These are phyloP conservation scores for Hassar affinis DNA, from an alignment of 2,113 vertebrate species.

Conservation along the genomic window DNA sequence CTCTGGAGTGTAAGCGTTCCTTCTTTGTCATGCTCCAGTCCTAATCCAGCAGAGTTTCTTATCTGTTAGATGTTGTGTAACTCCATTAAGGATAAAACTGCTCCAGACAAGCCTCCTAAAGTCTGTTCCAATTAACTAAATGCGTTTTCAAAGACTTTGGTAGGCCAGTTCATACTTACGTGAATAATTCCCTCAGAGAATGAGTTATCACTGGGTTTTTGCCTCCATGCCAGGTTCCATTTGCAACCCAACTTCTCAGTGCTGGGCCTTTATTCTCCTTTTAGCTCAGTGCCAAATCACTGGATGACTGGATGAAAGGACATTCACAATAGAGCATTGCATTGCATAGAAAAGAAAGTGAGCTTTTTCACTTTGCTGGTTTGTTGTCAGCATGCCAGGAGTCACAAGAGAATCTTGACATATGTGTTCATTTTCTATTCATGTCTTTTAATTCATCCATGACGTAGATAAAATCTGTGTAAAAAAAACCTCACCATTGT, in stretches of 20 bases:
- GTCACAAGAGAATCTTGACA: conserved; percentile 43
- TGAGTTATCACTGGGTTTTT: conserved; percentile 18
- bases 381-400: conserved; percentile 45
- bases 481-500: conserved; percentile 22
- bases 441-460: conserved; percentile 48
- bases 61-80: conserved; percentile 31
- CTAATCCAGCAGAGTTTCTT: conserved; percentile 16
- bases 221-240: conserved; percentile 28
- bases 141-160: conserved; percentile 52
- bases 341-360: conserved; percentile 9
- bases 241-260: neutral
- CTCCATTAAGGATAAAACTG: conserved; percentile 30
- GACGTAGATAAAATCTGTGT: conserved; percentile 40
- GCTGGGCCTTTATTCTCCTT: conserved; percentile 11
- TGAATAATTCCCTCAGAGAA: conserved; percentile 33
- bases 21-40: neutral
- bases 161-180: conserved; percentile 20
- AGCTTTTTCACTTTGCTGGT: conserved; percentile 17
- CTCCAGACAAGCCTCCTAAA: conserved; percentile 13
- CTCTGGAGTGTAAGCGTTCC: neutral
- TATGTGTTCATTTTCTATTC: conserved; percentile 49
- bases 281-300: conserved; percentile 22
- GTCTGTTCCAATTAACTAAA: conserved; percentile 51
- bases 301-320: conserved; percentile 44
- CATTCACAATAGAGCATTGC: conserved; percentile 46